A percentile compares a stretch with the other conserved stretches of the same genome.
phyloP scores from a whole-genome alignment of 1,140 invertebrate genomes.

The Drosophila nasuta region DNA sequence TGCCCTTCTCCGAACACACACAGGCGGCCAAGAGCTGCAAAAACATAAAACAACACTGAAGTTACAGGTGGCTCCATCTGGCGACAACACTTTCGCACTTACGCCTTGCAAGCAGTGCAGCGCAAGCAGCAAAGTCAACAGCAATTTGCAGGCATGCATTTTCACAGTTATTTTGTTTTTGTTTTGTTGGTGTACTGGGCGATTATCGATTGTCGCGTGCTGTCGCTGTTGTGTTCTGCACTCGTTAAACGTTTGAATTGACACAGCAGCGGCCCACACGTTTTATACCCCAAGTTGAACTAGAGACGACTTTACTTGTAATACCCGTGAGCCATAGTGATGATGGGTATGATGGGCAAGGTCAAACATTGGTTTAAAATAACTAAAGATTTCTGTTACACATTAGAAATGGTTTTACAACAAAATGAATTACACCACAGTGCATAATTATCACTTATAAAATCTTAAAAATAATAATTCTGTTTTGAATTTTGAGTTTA shows the following conservation, averaged over 20 bases:
- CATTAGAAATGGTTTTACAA: too few relatives aligned
- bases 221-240: conserved; percentile 33
- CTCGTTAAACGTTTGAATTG: conserved; percentile 73
- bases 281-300: conserved; percentile 61
- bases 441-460: too few relatives aligned
- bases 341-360: too few relatives aligned
- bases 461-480: too few relatives aligned
- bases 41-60: background rate
- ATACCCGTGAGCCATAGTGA: too few relatives aligned
- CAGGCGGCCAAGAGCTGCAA: conserved; percentile 65
- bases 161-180: conserved; percentile 8
- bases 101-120: conserved; percentile 52
- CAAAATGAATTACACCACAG: too few relatives aligned
- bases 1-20: conserved; percentile 84
- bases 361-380: too few relatives aligned
- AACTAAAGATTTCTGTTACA: too few relatives aligned
- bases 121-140: conserved; percentile 53
- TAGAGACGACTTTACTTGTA: conserved; percentile 19
- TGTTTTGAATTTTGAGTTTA: too few relatives aligned
- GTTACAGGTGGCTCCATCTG: too few relatives aligned
- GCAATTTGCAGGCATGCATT: conserved; percentile 58
- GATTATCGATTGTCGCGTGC: conserved; percentile 64
- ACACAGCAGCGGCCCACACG: conserved; percentile 58
- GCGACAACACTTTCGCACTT: conserved; percentile 11
- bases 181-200: conserved; percentile 8